Conservation (phyloP, 2,888 invertebrate species). For the Papilio gigon region DNA sequence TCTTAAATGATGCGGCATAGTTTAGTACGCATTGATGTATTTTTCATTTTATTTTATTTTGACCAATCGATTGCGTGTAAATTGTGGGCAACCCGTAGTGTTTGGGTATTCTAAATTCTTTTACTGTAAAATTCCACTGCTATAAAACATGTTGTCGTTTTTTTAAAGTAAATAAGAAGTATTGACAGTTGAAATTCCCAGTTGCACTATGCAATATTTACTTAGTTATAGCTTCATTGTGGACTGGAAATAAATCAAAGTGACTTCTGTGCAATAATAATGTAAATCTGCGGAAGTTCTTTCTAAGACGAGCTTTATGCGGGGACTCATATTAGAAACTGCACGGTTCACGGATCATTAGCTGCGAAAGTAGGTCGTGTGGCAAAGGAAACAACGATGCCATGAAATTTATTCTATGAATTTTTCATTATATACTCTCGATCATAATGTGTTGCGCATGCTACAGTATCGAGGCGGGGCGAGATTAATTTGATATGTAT, state of each 20-base stretch:
- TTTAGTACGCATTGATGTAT: no score
- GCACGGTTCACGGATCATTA: slow-evolving; percentile 66
- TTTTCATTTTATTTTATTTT: no score
- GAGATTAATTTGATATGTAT: slow-evolving; percentile 24
- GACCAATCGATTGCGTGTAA: no score
- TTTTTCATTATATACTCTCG: slow-evolving; percentile 30
- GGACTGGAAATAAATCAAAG: background rate
- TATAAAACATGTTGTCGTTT: no score
- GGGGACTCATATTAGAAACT: slow-evolving; percentile 53
- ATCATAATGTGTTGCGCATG: slow-evolving; percentile 28
- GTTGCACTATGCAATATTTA: background rate
- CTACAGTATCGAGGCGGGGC: slow-evolving; percentile 16
- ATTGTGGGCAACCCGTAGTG: no score
- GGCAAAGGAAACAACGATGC: slow-evolving; percentile 29
- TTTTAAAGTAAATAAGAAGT: no score
- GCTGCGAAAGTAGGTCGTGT: slow-evolving; percentile 41
- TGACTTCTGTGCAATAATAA: slow-evolving; percentile 1
- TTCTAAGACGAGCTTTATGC: slow-evolving; percentile 22
- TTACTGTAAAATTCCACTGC: no score
- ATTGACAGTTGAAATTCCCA: no score
- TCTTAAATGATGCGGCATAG: no score
- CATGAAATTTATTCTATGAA: slow-evolving; percentile 37
- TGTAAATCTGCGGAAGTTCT: slow-evolving; percentile 23
- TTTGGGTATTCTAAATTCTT: no score
- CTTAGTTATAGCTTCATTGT: background rate